Evolutionary conservation across 2,888 invertebrate species (phyloP).

Genomic region (Metellina segmentata): DNA sequence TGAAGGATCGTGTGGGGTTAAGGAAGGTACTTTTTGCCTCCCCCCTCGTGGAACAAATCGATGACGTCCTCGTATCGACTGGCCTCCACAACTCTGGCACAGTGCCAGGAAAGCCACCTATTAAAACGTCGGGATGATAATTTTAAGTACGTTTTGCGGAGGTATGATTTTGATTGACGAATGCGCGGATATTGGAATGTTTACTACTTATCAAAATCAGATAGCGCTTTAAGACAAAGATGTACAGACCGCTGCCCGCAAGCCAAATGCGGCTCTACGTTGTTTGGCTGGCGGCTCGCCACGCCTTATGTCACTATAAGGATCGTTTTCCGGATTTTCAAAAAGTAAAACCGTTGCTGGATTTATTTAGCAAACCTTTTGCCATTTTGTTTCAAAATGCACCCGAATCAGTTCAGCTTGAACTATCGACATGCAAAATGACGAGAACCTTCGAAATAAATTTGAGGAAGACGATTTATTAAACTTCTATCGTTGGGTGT

Average conservation of each 20-base stretch:
- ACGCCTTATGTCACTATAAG: background rate
- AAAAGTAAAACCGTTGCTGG: background rate
- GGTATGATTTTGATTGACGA: slow-evolving; percentile 1
- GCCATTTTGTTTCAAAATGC: no score
- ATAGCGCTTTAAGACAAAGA: no score
- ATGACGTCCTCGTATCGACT: slow-evolving; percentile 58
- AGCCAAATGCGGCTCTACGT: no score
- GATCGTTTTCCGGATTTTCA: no score
- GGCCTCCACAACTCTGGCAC: slow-evolving; percentile 26
- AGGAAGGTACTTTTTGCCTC: background rate
- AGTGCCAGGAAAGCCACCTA: slow-evolving; percentile 39
- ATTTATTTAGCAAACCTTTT: no score
- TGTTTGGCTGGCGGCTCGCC: no score
- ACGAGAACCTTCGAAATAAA: no score
- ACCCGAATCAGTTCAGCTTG: no score
- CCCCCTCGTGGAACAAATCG: slow-evolving; percentile 28
- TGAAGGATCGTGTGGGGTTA: slow-evolving; percentile 7
- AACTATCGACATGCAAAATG: no score
- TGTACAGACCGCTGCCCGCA: background rate
- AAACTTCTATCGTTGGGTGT: background rate
- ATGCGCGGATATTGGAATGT: background rate
- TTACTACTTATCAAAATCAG: background rate
- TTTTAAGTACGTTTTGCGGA: background rate
- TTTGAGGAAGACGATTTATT: no score
- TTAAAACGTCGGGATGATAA: slow-evolving; percentile 20